These are phyloP conservation scores for Heliconius himera DNA, from an alignment of 1,140 invertebrate species.

Conservation along the genomic window DNA sequence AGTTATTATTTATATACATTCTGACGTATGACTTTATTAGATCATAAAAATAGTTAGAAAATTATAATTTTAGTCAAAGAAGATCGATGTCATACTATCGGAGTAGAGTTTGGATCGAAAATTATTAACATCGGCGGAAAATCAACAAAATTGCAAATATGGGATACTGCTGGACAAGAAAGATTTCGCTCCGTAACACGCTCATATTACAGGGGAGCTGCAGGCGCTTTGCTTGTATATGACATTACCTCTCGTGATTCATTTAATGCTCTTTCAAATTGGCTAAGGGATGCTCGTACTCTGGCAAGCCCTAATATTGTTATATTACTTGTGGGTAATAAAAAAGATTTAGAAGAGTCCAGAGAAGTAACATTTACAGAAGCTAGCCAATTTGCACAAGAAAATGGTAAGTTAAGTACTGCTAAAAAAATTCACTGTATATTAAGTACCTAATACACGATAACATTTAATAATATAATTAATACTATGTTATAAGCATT, in stretches of 20 bases:
- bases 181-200: slow-evolving; percentile 88
- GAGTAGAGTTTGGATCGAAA: slow-evolving; percentile 93
- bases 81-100: slow-evolving; percentile 91
- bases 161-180: slow-evolving; percentile 86
- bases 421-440: no score
- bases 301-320: slow-evolving; percentile 93
- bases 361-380: slow-evolving; percentile 91
- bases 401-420: slow-evolving; percentile 84
- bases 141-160: slow-evolving; percentile 92
- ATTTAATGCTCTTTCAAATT: slow-evolving; percentile 90
- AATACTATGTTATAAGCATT: no score
- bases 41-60: background rate
- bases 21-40: background rate
- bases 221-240: slow-evolving; percentile 90
- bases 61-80: slow-evolving; percentile 85
- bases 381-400: slow-evolving; percentile 91
- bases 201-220: slow-evolving; percentile 91
- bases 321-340: slow-evolving; percentile 91
- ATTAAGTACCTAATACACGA: no score
- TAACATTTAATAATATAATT: no score
- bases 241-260: slow-evolving; percentile 91
- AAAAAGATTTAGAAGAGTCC: slow-evolving; percentile 90
- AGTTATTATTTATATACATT: slow-evolving; percentile 65
- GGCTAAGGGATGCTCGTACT: slow-evolving; percentile 92
- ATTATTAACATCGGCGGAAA: slow-evolving; percentile 92